Conservation (phyloP, 2,888 invertebrate species). For the Cantharis flavilabris region DNA sequence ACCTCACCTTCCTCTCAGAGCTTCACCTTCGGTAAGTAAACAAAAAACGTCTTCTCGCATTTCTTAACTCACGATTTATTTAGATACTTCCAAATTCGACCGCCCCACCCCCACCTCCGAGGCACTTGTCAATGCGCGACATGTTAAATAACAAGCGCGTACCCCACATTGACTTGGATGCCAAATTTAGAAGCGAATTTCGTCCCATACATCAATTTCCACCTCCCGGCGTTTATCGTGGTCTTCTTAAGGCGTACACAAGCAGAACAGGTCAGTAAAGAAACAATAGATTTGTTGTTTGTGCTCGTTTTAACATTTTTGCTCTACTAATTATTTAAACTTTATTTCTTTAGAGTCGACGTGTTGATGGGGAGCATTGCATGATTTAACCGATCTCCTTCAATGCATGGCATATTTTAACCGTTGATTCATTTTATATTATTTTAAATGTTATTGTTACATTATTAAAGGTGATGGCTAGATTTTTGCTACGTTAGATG, state of each 20-base stretch:
- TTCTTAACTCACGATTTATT: not conserved
- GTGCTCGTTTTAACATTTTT: not conserved
- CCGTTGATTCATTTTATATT: not conserved
- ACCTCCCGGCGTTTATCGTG: constrained; percentile 69
- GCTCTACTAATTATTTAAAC: constrained; percentile 5
- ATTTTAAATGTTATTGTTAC: not conserved
- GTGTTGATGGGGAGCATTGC: constrained; percentile 30
- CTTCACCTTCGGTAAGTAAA: constrained; percentile 36
- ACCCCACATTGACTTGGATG: constrained; percentile 65
- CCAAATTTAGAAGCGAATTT: constrained; percentile 70
- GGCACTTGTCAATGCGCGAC: constrained; percentile 66
- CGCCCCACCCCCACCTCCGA: constrained; percentile 62
- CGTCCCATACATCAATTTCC: constrained; percentile 67
- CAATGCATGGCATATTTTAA: constrained; percentile 25
- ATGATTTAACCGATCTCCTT: constrained; percentile 28
- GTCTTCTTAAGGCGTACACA: constrained; percentile 71
- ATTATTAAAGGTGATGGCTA: not conserved
- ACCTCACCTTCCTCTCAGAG: constrained; percentile 43
- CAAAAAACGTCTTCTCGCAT: not conserved
- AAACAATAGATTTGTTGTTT: not conserved
- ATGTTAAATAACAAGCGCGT: constrained; percentile 37
- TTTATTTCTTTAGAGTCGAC: constrained; percentile 35
- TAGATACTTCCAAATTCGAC: constrained; percentile 44
- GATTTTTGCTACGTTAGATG: not conserved
- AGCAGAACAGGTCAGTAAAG: constrained; percentile 63